Conservation (phyloP, 2,797 vertebrate genomes). For the Sebastes matsubarae region DNA sequence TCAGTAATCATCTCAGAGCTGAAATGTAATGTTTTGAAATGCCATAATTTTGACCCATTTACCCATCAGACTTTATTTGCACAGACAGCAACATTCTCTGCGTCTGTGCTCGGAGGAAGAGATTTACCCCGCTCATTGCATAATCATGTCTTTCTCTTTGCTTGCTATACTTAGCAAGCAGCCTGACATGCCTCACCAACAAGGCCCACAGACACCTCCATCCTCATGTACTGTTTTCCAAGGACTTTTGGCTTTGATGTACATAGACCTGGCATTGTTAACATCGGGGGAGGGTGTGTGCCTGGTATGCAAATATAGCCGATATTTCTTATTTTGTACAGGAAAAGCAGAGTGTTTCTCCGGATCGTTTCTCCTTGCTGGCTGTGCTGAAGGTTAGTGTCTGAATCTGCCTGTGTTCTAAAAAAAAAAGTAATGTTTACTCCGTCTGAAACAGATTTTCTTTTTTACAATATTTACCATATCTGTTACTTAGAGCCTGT, state of each 20-base stretch:
- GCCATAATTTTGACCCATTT: slow-evolving; percentile 67
- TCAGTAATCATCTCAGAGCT: slow-evolving; percentile 26
- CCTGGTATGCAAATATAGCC: slow-evolving; percentile 70
- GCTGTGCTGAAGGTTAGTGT: slow-evolving; percentile 56
- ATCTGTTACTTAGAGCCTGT: not conserved
- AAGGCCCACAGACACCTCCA: slow-evolving; percentile 50
- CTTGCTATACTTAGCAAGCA: slow-evolving; percentile 68
- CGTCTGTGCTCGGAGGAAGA: slow-evolving; percentile 55
- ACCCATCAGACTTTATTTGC: slow-evolving; percentile 61
- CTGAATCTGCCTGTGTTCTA: slow-evolving; percentile 35
- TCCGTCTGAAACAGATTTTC: slow-evolving; percentile 10
- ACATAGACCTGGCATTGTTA: slow-evolving; percentile 69
- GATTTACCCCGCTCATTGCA: slow-evolving; percentile 65
- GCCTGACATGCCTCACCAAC: slow-evolving; percentile 63
- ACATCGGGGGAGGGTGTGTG: slow-evolving; percentile 49
- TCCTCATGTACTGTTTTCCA: slow-evolving; percentile 59
- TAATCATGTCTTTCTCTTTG: slow-evolving; percentile 66
- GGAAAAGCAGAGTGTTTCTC: slow-evolving; percentile 37
- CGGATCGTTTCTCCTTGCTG: slow-evolving; percentile 55
- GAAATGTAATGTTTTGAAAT: slow-evolving; percentile 52
- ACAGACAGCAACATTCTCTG: slow-evolving; percentile 63
- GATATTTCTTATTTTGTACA: slow-evolving; percentile 63
- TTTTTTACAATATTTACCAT: not conserved
- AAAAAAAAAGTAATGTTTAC: slow-evolving; percentile 3
- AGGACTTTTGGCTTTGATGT: slow-evolving; percentile 71